Evolutionary conservation across 2,888 invertebrate genomes (phyloP).

Genomic region (Herminia tarsipennalis): DNA sequence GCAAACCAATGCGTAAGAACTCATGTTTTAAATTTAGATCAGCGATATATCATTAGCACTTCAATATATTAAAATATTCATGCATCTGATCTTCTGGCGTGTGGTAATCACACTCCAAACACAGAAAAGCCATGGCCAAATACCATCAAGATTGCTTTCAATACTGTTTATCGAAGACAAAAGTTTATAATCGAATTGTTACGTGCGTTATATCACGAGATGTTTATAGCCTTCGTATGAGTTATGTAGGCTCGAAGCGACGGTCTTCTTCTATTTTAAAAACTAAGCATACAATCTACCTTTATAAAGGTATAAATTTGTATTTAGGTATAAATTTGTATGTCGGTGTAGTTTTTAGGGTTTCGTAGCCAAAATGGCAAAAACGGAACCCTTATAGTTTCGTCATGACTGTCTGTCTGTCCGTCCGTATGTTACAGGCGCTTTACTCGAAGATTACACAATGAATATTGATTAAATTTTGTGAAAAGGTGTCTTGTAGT

Average conservation of each 20-base stretch:
- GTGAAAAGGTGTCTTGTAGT: too few species aligned
- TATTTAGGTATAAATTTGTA: too few species aligned
- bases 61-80: slow-evolving; percentile 24
- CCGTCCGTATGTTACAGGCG: too few species aligned
- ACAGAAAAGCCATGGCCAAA: slow-evolving; percentile 75
- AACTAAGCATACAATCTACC: too few species aligned
- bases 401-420: too few species aligned
- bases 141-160: slow-evolving; percentile 74
- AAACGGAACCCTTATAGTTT: too few species aligned
- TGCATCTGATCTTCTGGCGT: slow-evolving; percentile 57
- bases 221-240: slow-evolving; percentile 46
- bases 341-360: too few species aligned
- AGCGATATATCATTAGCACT: background rate
- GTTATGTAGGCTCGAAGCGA: slow-evolving; percentile 3
- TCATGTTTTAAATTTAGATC: background rate
- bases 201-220: slow-evolving; percentile 47
- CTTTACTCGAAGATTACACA: too few species aligned
- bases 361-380: too few species aligned
- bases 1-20: background rate
- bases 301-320: too few species aligned
- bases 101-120: slow-evolving; percentile 66
- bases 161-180: slow-evolving; percentile 61
- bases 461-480: too few species aligned
- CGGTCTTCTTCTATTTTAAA: too few species aligned
- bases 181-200: slow-evolving; percentile 59